Evolutionary conservation across 2,113 vertebrate genomes (phyloP).

Genomic region (Oxyura jamaicensis): DNA sequence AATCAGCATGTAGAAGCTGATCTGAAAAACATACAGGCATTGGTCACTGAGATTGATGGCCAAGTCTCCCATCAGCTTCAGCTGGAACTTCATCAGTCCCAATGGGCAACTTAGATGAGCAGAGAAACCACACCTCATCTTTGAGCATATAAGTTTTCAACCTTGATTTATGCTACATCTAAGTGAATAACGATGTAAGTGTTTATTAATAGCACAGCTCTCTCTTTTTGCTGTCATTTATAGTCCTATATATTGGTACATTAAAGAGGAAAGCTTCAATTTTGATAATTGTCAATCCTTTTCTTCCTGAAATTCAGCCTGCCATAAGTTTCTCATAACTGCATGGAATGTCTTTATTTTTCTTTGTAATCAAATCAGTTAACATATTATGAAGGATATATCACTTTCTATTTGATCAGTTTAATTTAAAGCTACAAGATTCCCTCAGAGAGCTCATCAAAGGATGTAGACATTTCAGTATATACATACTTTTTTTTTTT

Average conservation of each 20-base stretch:
- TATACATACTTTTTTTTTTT: background rate
- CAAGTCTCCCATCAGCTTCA: background rate
- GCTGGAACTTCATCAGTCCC: background rate
- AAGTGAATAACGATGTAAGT: background rate
- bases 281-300: background rate
- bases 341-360: background rate
- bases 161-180: background rate
- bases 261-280: background rate
- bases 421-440: conserved; percentile 70
- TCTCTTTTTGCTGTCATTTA: background rate
- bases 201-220: background rate
- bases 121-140: background rate
- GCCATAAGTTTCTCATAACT: background rate
- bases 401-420: conserved; percentile 63
- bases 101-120: background rate
- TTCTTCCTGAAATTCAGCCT: background rate
- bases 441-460: conserved; percentile 69
- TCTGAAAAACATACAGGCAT: background rate
- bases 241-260: background rate
- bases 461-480: conserved; percentile 24
- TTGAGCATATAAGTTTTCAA: background rate
- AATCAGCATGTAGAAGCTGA: background rate
- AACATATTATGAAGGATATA: conserved; percentile 33
- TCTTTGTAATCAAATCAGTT: conserved; percentile 22
- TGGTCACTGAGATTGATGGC: background rate